Evolutionary conservation across 2,888 invertebrate species (phyloP).

Genomic region (Scaptomyza cyrtandrae): DNA sequence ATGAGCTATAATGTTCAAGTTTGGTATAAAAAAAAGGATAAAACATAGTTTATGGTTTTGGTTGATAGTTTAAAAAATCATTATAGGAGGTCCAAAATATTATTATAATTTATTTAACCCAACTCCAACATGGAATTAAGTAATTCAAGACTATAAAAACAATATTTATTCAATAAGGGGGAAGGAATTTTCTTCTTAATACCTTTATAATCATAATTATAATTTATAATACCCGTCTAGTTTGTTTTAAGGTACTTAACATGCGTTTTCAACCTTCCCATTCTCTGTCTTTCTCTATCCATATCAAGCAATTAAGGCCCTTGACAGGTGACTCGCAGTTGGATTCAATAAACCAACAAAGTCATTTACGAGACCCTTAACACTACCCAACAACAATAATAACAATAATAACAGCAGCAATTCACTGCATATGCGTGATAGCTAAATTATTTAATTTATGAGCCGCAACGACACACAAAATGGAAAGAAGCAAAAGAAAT

Average conservation of each 20-base stretch:
- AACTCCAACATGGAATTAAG: not conserved
- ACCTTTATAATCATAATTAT: conserved; percentile 2
- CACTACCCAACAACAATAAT: conserved; percentile 45
- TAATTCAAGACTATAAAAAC: not conserved
- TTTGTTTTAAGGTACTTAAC: conserved; percentile 5
- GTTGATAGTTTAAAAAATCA: too few relatives aligned
- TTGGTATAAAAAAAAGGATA: not conserved
- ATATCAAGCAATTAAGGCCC: conserved; percentile 47
- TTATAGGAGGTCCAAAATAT: too few relatives aligned
- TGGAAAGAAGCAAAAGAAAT: conserved; percentile 2
- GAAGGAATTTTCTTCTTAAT: not conserved
- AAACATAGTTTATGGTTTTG: too few relatives aligned
- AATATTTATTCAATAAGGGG: not conserved
- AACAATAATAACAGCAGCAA: conserved; percentile 16
- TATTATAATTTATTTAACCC: not conserved
- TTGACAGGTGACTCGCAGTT: conserved; percentile 51
- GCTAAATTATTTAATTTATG: conserved; percentile 79
- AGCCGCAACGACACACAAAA: conserved; percentile 63
- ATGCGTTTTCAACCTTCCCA: not conserved
- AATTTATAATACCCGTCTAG: conserved; percentile 14
- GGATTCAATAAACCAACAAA: conserved; percentile 68
- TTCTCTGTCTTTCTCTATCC: not conserved
- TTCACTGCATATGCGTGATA: conserved; percentile 33
- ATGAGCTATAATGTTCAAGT: not conserved
- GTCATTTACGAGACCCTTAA: conserved; percentile 70